phyloP scores from a whole-genome alignment of 2,797 vertebrate species.

The Ataeniobius toweri region DNA sequence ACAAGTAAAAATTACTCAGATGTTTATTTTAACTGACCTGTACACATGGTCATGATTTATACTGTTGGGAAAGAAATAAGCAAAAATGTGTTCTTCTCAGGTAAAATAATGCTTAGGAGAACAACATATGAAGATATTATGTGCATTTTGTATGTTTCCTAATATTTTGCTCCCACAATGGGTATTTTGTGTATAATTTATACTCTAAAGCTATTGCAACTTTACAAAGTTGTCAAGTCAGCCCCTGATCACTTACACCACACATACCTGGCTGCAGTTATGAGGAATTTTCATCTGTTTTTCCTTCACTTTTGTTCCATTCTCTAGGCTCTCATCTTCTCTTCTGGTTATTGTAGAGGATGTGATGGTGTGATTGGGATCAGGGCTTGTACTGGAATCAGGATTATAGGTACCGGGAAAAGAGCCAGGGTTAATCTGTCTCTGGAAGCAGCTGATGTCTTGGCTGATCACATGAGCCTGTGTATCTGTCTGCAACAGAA shows the following conservation, averaged over 20 bases:
- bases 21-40: background rate
- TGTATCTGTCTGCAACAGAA: constrained; percentile 70
- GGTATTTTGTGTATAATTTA: background rate
- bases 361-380: constrained; percentile 15
- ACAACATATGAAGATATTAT: background rate
- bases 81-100: background rate
- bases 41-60: background rate
- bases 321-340: constrained; percentile 22
- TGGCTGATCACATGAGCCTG: constrained; percentile 72
- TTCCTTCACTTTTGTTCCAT: constrained; percentile 8
- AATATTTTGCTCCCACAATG: background rate
- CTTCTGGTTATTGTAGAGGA: constrained; percentile 4
- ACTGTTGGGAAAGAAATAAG: background rate
- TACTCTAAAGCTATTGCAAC: background rate
- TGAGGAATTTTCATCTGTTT: background rate
- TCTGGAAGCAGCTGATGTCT: constrained; percentile 76
- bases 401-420: constrained; percentile 13
- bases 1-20: background rate
- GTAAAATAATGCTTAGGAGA: background rate
- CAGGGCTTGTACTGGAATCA: constrained; percentile 5
- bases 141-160: background rate
- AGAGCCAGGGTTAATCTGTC: constrained; percentile 55
- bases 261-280: constrained; percentile 49
- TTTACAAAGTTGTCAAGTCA: background rate
- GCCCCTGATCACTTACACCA: background rate